phyloP scores from a whole-genome alignment of 2,888 invertebrate genomes.

The Agelastica alni region DNA sequence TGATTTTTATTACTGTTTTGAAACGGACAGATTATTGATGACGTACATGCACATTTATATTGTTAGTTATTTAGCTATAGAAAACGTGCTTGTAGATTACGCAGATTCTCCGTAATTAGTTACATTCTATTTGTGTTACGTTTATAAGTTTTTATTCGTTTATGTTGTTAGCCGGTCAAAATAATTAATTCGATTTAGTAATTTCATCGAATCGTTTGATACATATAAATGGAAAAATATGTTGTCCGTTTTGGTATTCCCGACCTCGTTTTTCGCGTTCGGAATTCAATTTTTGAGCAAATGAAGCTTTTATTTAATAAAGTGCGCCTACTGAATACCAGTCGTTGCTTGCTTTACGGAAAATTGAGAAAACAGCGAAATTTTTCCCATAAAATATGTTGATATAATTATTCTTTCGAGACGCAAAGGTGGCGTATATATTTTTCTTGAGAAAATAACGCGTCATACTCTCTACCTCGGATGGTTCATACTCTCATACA shows the following conservation, averaged over 20 bases:
- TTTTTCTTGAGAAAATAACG: slow-evolving; percentile 14
- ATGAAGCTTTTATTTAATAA: slow-evolving; percentile 22
- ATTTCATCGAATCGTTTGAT: not conserved
- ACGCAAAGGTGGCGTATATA: slow-evolving; percentile 13
- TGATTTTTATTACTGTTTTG: too few relatives aligned
- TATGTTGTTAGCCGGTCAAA: not conserved
- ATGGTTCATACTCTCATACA: slow-evolving; percentile 3
- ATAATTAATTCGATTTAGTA: slow-evolving; percentile 9
- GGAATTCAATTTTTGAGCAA: slow-evolving; percentile 14
- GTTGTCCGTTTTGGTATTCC: not conserved
- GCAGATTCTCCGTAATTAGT: too few relatives aligned
- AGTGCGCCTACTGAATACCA: slow-evolving; percentile 14
- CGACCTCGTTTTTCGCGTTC: slow-evolving; percentile 2
- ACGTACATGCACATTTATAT: too few relatives aligned
- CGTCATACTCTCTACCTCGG: not conserved
- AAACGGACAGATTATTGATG: too few relatives aligned
- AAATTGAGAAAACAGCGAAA: slow-evolving; percentile 8
- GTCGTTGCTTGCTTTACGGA: not conserved
- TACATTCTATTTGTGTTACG: too few relatives aligned
- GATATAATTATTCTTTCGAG: slow-evolving; percentile 18
- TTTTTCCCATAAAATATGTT: slow-evolving; percentile 15
- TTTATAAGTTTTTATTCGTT: too few relatives aligned
- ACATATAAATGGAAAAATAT: slow-evolving; percentile 4
- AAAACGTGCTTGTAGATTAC: too few relatives aligned
- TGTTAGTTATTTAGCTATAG: too few relatives aligned